phyloP scores from a whole-genome alignment of 1,140 invertebrate genomes.

The Nebria ingens region DNA sequence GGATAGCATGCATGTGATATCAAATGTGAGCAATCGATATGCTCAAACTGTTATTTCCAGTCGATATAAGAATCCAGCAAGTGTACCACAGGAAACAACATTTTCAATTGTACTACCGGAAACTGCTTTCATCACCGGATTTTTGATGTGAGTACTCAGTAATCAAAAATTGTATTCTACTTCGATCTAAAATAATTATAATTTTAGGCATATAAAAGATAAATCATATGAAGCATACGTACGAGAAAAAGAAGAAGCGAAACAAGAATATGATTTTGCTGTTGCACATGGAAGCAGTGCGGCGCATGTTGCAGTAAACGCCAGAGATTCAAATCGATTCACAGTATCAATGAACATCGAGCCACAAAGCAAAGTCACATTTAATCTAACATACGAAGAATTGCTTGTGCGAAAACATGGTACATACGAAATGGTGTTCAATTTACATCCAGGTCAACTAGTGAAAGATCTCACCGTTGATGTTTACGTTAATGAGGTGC shows the following conservation, averaged over 20 bases:
- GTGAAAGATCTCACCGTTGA: slow-evolving; percentile 45
- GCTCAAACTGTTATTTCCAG: slow-evolving; percentile 47
- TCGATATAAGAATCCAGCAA: slow-evolving; percentile 44
- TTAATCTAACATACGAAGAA: slow-evolving; percentile 50
- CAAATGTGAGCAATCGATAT: slow-evolving; percentile 47
- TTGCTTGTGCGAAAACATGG: slow-evolving; percentile 40
- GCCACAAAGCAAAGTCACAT: slow-evolving; percentile 37
- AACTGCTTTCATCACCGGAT: slow-evolving; percentile 52
- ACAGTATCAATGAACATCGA: slow-evolving; percentile 46
- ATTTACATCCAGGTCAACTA: slow-evolving; percentile 43
- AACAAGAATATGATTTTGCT: slow-evolving; percentile 49
- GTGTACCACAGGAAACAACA: slow-evolving; percentile 43
- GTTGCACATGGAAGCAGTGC: slow-evolving; percentile 43
- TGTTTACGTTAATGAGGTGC: slow-evolving; percentile 45
- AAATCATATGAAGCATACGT: slow-evolving; percentile 43
- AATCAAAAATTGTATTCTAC: neutral
- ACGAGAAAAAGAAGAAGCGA: slow-evolving; percentile 52
- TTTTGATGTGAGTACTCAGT: slow-evolving; percentile 40
- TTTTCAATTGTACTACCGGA: slow-evolving; percentile 52
- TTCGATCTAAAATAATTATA: neutral
- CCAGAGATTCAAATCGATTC: slow-evolving; percentile 49
- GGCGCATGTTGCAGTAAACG: slow-evolving; percentile 42
- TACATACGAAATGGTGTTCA: slow-evolving; percentile 44
- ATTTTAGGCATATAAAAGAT: slow-evolving; percentile 39
- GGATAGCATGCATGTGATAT: slow-evolving; percentile 42